Percentiles rank a stretch among this genome's conserved stretches.
These are phyloP conservation scores for Chionodraco myersi DNA, from an alignment of 2,113 vertebrate species.

Conservation along the genomic window DNA sequence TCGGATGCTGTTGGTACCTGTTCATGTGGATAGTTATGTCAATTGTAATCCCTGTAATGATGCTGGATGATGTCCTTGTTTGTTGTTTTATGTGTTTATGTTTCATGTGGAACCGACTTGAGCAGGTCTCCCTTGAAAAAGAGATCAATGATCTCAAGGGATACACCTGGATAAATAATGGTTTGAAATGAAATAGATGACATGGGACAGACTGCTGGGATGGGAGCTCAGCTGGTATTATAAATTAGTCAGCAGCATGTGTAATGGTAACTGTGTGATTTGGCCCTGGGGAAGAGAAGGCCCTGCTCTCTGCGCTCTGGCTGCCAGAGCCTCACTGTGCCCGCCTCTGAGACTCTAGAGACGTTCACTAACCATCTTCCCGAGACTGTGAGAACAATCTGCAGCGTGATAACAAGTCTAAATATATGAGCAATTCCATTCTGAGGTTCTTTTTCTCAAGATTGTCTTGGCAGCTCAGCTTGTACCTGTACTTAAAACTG, in stretches of 20 bases:
- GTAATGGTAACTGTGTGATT: constrained; percentile 24
- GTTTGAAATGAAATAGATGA: constrained; percentile 5
- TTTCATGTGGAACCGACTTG: too few species aligned
- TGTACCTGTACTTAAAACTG: constrained; percentile 7
- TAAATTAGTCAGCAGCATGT: constrained; percentile 35
- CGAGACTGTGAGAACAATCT: neutral
- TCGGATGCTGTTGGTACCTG: too few species aligned
- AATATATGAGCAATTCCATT: constrained; percentile 2
- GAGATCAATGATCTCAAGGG: too few species aligned
- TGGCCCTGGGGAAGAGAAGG: neutral
- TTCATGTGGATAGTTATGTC: too few species aligned
- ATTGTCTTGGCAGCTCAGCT: constrained; percentile 28
- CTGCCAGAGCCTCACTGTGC: constrained; percentile 12
- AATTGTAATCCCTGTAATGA: too few species aligned
- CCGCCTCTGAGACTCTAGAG: constrained; percentile 4
- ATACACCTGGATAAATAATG: too few species aligned
- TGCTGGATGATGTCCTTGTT: too few species aligned
- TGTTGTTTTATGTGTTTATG: too few species aligned
- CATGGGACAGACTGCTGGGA: constrained; percentile 27
- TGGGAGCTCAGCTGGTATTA: neutral
- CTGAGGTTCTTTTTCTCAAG: neutral
- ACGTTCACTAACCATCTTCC: constrained; percentile 2
- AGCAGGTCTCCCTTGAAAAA: too few species aligned
- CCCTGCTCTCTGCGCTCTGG: neutral
- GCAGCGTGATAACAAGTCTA: constrained; percentile 1